Evolutionary conservation across 2,797 vertebrate genomes (phyloP).

Genomic region (Streptopelia turtur): DNA sequence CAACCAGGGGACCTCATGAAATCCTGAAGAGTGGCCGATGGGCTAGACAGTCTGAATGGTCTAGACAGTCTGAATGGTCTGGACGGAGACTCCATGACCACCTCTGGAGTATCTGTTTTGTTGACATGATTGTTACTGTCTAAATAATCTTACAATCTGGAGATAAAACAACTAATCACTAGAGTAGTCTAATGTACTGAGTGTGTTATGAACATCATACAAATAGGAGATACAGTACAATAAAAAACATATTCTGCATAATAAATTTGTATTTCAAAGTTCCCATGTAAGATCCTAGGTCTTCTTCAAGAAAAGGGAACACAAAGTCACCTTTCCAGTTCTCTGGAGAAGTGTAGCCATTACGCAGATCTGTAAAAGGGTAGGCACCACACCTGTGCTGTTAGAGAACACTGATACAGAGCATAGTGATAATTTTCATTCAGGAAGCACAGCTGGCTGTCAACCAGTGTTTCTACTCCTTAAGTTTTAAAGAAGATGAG

Average conservation of each 20-base stretch:
- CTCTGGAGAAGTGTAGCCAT: background rate
- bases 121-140: fast-evolving
- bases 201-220: background rate
- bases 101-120: background rate
- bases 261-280: background rate
- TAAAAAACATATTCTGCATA: background rate
- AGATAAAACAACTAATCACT: background rate
- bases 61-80: background rate
- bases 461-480: background rate
- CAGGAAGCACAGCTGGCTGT: background rate
- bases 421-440: background rate
- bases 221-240: background rate
- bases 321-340: background rate
- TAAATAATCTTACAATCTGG: background rate
- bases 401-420: background rate
- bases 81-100: background rate
- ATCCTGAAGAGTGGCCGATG: background rate
- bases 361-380: background rate
- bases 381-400: background rate
- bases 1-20: background rate
- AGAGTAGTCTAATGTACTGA: background rate
- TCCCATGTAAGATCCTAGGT: background rate
- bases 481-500: background rate
- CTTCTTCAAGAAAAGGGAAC: background rate
- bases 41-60: background rate